A percentile compares a stretch with the other conserved stretches of the same genome.
Conservation (phyloP, 2,888 invertebrate genomes). For the Neoscelio sp. region DNA sequence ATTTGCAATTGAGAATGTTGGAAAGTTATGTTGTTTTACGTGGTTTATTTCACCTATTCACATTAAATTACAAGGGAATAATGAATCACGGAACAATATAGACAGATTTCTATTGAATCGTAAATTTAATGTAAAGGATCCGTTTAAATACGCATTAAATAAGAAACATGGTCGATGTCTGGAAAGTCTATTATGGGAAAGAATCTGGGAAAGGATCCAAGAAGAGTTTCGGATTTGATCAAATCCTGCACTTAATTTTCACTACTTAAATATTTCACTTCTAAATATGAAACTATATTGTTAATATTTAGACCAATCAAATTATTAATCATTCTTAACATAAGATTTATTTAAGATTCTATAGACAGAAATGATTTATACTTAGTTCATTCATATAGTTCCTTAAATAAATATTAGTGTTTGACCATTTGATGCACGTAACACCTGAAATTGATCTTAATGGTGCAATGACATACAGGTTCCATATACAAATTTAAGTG, state of each 20-base stretch:
- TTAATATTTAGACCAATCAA: too few relatives aligned
- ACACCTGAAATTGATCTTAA: neutral
- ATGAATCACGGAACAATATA: slow-evolving; percentile 36
- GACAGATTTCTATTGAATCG: slow-evolving; percentile 39
- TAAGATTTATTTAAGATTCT: neutral
- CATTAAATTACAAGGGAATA: slow-evolving; percentile 32
- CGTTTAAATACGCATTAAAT: slow-evolving; percentile 48
- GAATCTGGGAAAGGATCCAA: slow-evolving; percentile 56
- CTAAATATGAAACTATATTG: too few relatives aligned
- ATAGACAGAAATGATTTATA: slow-evolving; percentile 13
- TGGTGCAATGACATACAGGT: slow-evolving; percentile 1
- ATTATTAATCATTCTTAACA: too few relatives aligned
- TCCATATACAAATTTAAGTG: slow-evolving; percentile 5
- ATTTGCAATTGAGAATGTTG: too few relatives aligned
- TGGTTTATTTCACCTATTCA: slow-evolving; percentile 7
- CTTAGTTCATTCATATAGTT: neutral
- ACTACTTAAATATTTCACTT: too few relatives aligned
- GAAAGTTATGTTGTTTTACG: too few relatives aligned
- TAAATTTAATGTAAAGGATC: slow-evolving; percentile 41
- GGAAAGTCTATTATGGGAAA: slow-evolving; percentile 51
- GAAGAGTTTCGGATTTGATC: slow-evolving; percentile 42
- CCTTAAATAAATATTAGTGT: slow-evolving; percentile 20
- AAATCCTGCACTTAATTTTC: slow-evolving; percentile 41
- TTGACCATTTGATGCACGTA: slow-evolving; percentile 17
- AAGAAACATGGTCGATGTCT: slow-evolving; percentile 42